Evolutionary conservation across 2,888 invertebrate genomes (phyloP).

Genomic region (Podabrus alpinus): DNA sequence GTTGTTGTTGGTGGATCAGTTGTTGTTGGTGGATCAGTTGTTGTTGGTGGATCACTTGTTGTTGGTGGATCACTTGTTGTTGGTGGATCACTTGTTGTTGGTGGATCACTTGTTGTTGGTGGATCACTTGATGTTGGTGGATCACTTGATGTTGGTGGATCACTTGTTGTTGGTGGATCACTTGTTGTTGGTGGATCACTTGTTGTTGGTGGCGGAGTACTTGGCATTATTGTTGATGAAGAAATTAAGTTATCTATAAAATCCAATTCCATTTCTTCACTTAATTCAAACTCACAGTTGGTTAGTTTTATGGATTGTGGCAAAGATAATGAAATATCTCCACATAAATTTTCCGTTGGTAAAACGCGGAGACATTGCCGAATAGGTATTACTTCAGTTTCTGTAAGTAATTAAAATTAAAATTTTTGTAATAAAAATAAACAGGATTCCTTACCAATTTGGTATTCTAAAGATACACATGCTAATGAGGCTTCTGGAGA

Average conservation of each 20-base stretch:
- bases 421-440: not conserved
- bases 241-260: not conserved
- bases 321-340: not conserved
- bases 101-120: too few species aligned
- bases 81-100: too few species aligned
- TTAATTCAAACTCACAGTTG: not conserved
- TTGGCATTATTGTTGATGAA: not conserved
- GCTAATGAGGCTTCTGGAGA: not conserved
- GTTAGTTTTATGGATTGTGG: not conserved
- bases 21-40: too few species aligned
- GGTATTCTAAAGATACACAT: not conserved
- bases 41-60: too few species aligned
- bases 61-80: too few species aligned
- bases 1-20: too few species aligned
- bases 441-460: not conserved
- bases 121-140: too few species aligned
- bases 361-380: not conserved
- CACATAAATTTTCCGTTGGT: not conserved
- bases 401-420: not conserved
- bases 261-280: not conserved
- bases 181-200: not conserved
- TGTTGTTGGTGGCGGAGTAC: not conserved
- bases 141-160: too few species aligned
- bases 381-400: not conserved
- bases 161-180: not conserved